These are phyloP conservation scores for Eulemur rufifrons DNA, from an alignment of 2,113 vertebrate species.

Conservation along the genomic window DNA sequence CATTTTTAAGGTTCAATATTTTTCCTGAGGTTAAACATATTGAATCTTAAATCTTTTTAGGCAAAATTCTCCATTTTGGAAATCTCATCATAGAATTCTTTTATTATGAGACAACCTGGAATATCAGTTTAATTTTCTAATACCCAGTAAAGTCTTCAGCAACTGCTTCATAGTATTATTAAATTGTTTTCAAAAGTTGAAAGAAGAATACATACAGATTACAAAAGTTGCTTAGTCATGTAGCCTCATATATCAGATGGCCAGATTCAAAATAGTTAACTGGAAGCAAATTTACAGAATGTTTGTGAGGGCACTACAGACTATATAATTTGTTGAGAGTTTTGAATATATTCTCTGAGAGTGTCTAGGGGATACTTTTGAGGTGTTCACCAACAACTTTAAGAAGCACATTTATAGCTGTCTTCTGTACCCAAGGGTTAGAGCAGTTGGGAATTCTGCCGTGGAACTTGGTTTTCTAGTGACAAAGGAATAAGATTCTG, in stretches of 20 bases:
- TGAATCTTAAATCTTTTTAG: neutral
- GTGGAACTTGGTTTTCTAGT: neutral
- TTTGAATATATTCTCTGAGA: neutral
- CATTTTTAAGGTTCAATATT: neutral
- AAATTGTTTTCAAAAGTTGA: neutral
- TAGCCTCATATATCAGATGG: neutral
- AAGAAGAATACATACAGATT: neutral
- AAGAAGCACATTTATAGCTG: neutral
- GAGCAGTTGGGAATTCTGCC: neutral
- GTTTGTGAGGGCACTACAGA: neutral
- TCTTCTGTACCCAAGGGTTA: neutral
- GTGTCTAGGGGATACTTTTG: neutral
- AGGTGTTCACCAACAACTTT: neutral
- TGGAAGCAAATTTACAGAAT: neutral
- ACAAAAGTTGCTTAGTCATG: neutral
- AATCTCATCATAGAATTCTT: neutral
- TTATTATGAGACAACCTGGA: neutral
- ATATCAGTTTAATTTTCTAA: neutral
- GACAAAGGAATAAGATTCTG: neutral
- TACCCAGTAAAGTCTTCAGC: neutral
- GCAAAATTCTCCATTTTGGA: neutral
- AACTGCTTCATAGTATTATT: neutral
- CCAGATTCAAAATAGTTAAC: neutral
- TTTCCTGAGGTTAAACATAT: neutral
- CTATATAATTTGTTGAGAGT: neutral